Evolutionary conservation across 2,797 vertebrate species (phyloP).

Genomic region (Pipistrellus pygmaeus): DNA sequence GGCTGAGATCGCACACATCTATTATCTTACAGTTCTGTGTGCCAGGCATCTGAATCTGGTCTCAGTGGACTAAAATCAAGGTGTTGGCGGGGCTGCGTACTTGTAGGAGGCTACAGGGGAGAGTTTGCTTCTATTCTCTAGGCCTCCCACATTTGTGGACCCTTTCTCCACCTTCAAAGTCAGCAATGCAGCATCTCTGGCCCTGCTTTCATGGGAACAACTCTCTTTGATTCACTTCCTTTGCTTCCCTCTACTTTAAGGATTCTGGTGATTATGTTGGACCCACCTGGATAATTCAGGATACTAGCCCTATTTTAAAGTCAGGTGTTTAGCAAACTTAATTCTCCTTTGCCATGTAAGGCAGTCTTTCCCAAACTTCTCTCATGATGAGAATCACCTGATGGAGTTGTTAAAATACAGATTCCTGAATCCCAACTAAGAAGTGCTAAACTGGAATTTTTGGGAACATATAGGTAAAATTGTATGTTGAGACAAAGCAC

Average conservation of each 20-base stretch:
- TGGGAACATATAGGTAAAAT: no score
- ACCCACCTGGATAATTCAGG: background rate
- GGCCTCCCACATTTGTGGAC: rapidly evolving
- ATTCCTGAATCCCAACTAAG: no score
- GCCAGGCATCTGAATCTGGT: background rate
- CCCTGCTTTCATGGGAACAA: background rate
- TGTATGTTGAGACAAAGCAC: no score
- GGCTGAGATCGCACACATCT: background rate
- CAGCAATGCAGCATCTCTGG: background rate
- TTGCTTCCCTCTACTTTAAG: background rate
- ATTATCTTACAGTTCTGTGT: background rate
- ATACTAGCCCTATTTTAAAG: background rate
- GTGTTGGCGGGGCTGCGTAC: background rate
- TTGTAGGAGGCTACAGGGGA: background rate
- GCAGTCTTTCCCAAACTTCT: no score
- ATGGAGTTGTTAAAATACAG: no score
- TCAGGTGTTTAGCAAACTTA: background rate
- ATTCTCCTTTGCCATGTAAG: background rate
- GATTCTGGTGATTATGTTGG: background rate
- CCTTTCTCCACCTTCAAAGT: background rate
- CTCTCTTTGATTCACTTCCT: background rate
- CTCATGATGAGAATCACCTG: no score
- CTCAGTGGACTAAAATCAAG: background rate
- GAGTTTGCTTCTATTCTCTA: background rate
- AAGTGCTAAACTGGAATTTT: no score